phyloP scores from a whole-genome alignment of 2,113 vertebrate species.

The Myocastor coypus region DNA sequence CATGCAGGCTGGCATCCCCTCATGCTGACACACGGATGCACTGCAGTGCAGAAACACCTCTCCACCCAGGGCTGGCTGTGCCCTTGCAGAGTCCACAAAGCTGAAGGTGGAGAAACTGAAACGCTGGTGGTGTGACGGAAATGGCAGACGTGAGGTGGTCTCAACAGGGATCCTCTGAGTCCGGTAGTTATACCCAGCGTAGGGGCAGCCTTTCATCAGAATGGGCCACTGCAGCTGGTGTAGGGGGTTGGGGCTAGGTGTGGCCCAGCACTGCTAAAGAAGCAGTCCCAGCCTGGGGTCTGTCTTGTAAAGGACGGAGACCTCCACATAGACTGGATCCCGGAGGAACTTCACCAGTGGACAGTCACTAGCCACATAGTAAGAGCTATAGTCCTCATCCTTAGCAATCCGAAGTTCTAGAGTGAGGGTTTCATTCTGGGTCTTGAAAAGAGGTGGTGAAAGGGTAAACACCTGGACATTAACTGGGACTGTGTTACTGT shows the following conservation, averaged over 20 bases:
- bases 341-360: constrained; percentile 83
- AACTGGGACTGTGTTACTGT: constrained; percentile 61
- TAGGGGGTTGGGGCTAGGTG: constrained; percentile 76
- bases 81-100: constrained; percentile 69
- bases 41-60: constrained; percentile 85
- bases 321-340: constrained; percentile 88
- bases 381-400: constrained; percentile 84
- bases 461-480: constrained; percentile 67
- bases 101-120: constrained; percentile 86
- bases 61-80: constrained; percentile 67
- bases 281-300: constrained; percentile 84
- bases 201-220: constrained; percentile 86
- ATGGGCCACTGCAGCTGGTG: constrained; percentile 86
- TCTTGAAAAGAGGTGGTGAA: constrained; percentile 60
- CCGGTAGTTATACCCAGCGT: constrained; percentile 82
- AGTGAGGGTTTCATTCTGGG: constrained; percentile 72
- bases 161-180: constrained; percentile 76
- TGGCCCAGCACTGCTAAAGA: constrained; percentile 89
- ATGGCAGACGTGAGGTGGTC: constrained; percentile 23
- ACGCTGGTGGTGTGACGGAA: constrained; percentile 83
- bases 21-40: constrained; percentile 68
- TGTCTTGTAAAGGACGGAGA: constrained; percentile 84
- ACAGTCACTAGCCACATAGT: constrained; percentile 79
- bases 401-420: constrained; percentile 83
- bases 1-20: constrained; percentile 41